phyloP scores from a whole-genome alignment of 2,888 invertebrate species.

The Pharmacophagus antenor region DNA sequence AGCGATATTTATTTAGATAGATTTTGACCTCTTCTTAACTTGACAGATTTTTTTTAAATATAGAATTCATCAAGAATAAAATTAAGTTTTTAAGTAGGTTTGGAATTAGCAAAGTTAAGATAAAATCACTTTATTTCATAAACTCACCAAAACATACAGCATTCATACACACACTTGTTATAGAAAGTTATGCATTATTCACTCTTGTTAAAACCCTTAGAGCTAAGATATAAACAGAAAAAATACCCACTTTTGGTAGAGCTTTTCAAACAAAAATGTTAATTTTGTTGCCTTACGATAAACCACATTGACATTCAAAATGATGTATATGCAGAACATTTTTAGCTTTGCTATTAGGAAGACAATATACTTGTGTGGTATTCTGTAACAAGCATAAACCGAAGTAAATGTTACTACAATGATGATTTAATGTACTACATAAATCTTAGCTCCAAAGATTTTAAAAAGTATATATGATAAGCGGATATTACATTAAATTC shows the following conservation, averaged over 20 bases:
- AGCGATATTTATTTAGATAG: no score
- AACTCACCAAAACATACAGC: conserved; percentile 56
- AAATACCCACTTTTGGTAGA: neutral
- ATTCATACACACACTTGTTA: conserved; percentile 41
- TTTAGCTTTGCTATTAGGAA: neutral
- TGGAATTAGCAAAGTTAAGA: conserved; percentile 33
- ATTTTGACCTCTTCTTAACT: no score
- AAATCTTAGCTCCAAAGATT: neutral
- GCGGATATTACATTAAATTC: neutral
- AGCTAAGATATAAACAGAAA: no score
- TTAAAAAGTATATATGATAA: neutral
- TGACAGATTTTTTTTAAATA: no score
- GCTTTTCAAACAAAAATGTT: neutral
- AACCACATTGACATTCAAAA: neutral
- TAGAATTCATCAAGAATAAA: no score
- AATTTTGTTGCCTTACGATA: neutral
- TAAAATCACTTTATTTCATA: conserved; percentile 61
- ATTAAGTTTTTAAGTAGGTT: neutral
- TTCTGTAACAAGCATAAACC: neutral
- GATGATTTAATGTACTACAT: neutral
- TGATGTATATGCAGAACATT: neutral
- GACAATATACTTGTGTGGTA: neutral
- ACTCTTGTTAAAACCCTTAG: neutral
- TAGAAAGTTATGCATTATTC: neutral
- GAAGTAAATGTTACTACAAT: neutral